Evolutionary conservation across 2,888 invertebrate species (phyloP).

Genomic region (Acanthacorydalis orientalis): DNA sequence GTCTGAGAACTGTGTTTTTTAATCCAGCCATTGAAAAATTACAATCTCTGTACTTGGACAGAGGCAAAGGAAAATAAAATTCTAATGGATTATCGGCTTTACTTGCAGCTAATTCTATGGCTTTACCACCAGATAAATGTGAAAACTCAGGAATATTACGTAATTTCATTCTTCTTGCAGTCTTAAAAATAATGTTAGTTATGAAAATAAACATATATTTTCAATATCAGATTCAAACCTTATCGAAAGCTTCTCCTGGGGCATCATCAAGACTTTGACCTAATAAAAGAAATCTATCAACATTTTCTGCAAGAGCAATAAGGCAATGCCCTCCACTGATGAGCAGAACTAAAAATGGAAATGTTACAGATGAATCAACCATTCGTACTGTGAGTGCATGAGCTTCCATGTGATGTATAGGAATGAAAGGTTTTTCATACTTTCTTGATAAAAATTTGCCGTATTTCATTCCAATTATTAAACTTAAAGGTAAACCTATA

Average conservation of each 20-base stretch:
- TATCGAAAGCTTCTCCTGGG: constrained; percentile 88
- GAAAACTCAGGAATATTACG: constrained; percentile 57
- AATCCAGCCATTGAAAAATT: constrained; percentile 85
- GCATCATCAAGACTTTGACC: constrained; percentile 71
- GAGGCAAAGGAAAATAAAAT: constrained; percentile 48
- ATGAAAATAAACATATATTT: background rate
- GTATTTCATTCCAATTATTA: constrained; percentile 67
- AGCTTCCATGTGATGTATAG: constrained; percentile 98
- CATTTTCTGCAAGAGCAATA: constrained; percentile 51
- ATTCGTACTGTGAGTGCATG: constrained; percentile 84
- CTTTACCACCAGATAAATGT: constrained; percentile 64
- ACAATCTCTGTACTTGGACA: constrained; percentile 54
- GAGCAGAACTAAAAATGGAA: constrained; percentile 78
- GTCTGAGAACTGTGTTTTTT: constrained; percentile 39
- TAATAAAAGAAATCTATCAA: constrained; percentile 61
- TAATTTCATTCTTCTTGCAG: constrained; percentile 69
- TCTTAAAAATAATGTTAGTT: constrained; percentile 24
- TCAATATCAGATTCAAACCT: constrained; percentile 33
- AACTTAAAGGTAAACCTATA: constrained; percentile 54
- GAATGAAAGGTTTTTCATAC: constrained; percentile 67
- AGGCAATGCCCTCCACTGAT: constrained; percentile 91
- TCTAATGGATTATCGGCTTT: constrained; percentile 42
- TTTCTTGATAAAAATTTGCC: constrained; percentile 55
- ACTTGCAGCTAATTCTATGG: constrained; percentile 67
- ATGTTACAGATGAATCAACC: constrained; percentile 45